Evolutionary conservation across 23 tunicate species (phyloP).

Genomic region (Botrylloides violaceus): DNA sequence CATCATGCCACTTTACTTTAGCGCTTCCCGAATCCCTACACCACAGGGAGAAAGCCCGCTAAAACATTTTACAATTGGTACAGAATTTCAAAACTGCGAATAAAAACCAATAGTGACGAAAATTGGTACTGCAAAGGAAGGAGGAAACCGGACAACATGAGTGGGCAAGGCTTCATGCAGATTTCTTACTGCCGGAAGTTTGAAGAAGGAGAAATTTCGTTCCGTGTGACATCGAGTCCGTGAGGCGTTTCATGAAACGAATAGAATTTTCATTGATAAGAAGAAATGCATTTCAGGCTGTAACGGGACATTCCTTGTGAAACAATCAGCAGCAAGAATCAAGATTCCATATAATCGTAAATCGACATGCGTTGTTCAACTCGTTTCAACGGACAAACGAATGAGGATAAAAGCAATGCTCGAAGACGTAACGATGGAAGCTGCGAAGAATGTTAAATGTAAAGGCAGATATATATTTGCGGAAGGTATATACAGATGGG

Average conservation of each 20-base stretch:
- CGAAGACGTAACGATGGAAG: background rate
- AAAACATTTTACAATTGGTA: too few species aligned
- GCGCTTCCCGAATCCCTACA: too few species aligned
- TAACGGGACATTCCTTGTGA: background rate
- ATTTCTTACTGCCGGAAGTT: background rate
- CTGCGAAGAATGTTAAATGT: background rate
- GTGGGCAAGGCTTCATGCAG: background rate
- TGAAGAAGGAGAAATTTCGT: background rate
- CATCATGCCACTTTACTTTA: too few species aligned
- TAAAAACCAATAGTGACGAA: background rate
- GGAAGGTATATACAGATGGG: too few species aligned
- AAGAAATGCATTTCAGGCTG: background rate
- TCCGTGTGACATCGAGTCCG: background rate
- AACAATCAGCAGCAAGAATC: background rate
- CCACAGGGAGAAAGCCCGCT: too few species aligned
- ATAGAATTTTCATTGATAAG: too few species aligned
- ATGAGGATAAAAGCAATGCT: background rate
- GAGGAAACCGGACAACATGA: background rate
- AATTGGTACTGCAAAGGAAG: background rate
- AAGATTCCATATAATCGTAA: background rate
- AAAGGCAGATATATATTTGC: background rate
- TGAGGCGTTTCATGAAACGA: too few species aligned
- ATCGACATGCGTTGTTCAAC: background rate
- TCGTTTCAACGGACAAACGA: background rate
- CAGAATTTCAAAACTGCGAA: background rate